A percentile compares a stretch with the other conserved stretches of the same genome.
Conservation (phyloP, 2,797 vertebrate genomes). For the Hippocampus kuda region DNA sequence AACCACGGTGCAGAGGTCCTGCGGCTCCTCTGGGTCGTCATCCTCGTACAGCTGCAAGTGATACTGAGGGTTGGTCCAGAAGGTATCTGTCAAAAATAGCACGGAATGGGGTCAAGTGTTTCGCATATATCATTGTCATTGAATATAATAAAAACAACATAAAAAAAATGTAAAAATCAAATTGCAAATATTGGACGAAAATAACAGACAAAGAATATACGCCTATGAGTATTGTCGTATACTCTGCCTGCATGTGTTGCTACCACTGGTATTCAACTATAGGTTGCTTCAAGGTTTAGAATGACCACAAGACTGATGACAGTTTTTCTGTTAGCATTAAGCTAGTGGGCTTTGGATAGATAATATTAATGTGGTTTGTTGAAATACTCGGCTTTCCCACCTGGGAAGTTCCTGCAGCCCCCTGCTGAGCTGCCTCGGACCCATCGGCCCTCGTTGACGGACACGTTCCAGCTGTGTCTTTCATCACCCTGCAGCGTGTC, state of each 20-base stretch:
- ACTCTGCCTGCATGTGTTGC: too few species aligned
- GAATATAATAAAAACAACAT: too few species aligned
- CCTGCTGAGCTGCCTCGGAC: constrained; percentile 94
- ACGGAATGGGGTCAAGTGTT: too few species aligned
- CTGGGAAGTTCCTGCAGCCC: constrained; percentile 90
- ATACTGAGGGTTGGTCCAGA: constrained; percentile 98
- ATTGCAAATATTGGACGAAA: too few species aligned
- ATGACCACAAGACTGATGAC: too few species aligned
- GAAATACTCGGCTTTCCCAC: constrained; percentile 44
- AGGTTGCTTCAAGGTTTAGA: too few species aligned
- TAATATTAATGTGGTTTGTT: background rate
- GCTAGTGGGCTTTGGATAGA: background rate
- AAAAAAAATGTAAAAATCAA: too few species aligned
- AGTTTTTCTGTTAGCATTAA: background rate
- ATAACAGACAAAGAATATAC: too few species aligned
- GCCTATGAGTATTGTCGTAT: too few species aligned
- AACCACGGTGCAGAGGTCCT: constrained; percentile 81
- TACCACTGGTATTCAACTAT: too few species aligned
- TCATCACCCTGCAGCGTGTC: constrained; percentile 79
- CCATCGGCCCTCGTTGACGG: constrained; percentile 90
- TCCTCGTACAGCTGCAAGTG: constrained; percentile 86
- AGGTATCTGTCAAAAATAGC: constrained; percentile 72
- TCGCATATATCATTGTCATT: too few species aligned
- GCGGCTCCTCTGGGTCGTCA: constrained; percentile 78
- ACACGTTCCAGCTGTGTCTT: constrained; percentile 86